Conservation (phyloP, 1,140 invertebrate genomes). For the Hyposmocoma kahamanoa region DNA sequence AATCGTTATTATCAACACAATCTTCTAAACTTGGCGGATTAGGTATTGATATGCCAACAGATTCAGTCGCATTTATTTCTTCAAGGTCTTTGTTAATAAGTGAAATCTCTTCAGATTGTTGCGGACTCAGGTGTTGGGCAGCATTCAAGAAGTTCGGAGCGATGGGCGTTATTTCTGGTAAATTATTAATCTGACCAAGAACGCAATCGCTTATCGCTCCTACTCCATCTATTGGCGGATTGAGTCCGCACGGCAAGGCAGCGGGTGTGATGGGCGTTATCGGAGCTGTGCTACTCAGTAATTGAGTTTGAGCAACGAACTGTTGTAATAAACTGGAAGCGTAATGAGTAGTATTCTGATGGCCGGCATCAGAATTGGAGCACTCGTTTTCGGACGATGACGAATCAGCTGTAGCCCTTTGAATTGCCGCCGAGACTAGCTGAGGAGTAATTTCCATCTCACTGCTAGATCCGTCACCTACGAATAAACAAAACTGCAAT, state of each 20-base stretch:
- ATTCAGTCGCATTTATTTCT: constrained; percentile 60
- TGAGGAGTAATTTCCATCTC: constrained; percentile 81
- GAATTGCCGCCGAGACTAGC: constrained; percentile 80
- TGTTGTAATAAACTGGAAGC: constrained; percentile 77
- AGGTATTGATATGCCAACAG: constrained; percentile 55
- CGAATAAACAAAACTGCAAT: constrained; percentile 33
- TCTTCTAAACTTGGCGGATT: constrained; percentile 64
- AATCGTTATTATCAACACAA: constrained; percentile 68
- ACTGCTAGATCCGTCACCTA: constrained; percentile 76
- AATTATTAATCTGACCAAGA: constrained; percentile 57
- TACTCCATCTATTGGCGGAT: constrained; percentile 42
- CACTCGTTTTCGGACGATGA: constrained; percentile 78
- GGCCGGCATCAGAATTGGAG: constrained; percentile 61
- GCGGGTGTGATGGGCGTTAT: constrained; percentile 35
- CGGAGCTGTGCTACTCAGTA: constrained; percentile 71
- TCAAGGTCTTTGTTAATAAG: constrained; percentile 70
- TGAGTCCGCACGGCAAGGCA: constrained; percentile 39
- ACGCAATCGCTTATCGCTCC: constrained; percentile 58
- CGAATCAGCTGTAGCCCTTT: constrained; percentile 76
- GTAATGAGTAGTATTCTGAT: constrained; percentile 70
- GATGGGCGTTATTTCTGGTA: constrained; percentile 58
- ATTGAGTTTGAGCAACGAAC: constrained; percentile 78
- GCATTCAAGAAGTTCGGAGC: constrained; percentile 48
- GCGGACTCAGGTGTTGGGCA: constrained; percentile 61
- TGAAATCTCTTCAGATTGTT: constrained; percentile 64